A percentile compares a stretch with the other conserved stretches of the same genome.
Conservation (phyloP, 2,113 vertebrate genomes). For the Formicarius rufipectus region DNA sequence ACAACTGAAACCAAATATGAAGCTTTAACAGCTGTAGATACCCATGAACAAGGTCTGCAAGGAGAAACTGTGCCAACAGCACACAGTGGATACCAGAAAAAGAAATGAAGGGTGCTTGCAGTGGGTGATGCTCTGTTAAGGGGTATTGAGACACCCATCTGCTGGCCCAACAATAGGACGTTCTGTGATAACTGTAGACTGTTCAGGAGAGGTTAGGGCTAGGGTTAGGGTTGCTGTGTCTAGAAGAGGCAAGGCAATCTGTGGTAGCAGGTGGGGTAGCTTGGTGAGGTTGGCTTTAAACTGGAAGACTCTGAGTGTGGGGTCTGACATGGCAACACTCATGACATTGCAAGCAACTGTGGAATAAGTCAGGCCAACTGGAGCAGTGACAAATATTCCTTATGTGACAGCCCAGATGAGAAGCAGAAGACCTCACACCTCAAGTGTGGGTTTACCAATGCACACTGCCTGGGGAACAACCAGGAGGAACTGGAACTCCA, state of each 20-base stretch:
- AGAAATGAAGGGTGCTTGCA: not conserved
- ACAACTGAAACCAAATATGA: not conserved
- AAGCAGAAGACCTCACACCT: not conserved
- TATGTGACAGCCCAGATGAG: not conserved
- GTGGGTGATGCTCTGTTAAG: accelerated
- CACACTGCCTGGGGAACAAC: not conserved
- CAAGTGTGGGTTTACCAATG: not conserved
- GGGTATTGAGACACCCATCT: not conserved
- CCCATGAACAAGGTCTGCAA: not conserved
- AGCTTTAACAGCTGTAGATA: not conserved
- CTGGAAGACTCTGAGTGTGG: not conserved
- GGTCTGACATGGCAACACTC: not conserved
- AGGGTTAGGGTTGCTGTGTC: not conserved
- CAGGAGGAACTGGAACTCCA: not conserved
- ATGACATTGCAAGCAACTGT: not conserved
- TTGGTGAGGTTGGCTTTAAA: not conserved
- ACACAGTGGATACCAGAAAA: not conserved
- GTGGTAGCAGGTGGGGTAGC: not conserved
- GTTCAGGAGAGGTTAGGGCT: accelerated
- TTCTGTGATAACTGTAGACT: not conserved
- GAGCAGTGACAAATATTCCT: not conserved
- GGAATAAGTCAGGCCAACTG: not conserved
- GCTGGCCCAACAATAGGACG: not conserved
- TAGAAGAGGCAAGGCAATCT: not conserved
- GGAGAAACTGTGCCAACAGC: not conserved